Evolutionary conservation across 2,888 invertebrate genomes (phyloP).

Genomic region (Cephus runcator): DNA sequence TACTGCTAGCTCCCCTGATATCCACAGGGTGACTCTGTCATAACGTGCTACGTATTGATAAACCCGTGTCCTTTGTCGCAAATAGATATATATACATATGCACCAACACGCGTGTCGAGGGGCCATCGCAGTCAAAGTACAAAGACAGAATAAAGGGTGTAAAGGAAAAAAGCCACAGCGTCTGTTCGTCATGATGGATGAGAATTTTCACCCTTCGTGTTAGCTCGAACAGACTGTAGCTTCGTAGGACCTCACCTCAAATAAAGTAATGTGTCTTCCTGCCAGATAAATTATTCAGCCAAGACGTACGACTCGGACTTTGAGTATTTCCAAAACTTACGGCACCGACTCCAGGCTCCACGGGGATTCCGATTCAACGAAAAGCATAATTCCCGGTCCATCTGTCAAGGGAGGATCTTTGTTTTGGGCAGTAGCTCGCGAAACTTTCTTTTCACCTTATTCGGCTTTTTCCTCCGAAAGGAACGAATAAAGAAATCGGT

Average conservation of each 20-base stretch:
- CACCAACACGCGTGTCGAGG: not conserved
- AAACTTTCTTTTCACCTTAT: not conserved
- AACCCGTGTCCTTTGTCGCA: slow-evolving; percentile 1
- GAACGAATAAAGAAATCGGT: not conserved
- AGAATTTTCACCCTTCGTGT: not conserved
- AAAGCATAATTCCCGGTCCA: not conserved
- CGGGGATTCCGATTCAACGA: not conserved
- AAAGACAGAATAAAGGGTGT: not conserved
- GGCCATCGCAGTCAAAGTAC: not conserved
- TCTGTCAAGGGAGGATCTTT: not conserved
- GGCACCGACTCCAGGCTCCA: not conserved
- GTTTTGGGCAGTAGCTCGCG: not conserved
- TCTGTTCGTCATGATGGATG: slow-evolving; percentile 5
- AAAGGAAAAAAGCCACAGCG: not conserved
- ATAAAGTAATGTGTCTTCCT: slow-evolving; percentile 3
- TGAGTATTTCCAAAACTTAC: not conserved
- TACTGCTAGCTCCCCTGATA: not conserved
- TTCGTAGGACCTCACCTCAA: not conserved
- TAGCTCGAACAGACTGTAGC: not conserved
- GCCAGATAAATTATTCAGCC: slow-evolving; percentile 26
- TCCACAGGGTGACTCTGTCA: not conserved
- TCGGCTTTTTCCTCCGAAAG: not conserved
- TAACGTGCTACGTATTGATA: not conserved
- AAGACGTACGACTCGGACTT: slow-evolving; percentile 16
- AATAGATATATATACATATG: not conserved